Base-by-base conservation (phyloP, 37 sponge, comb jelly and placozoan species). In the Lycopodina hypogea region DNA sequence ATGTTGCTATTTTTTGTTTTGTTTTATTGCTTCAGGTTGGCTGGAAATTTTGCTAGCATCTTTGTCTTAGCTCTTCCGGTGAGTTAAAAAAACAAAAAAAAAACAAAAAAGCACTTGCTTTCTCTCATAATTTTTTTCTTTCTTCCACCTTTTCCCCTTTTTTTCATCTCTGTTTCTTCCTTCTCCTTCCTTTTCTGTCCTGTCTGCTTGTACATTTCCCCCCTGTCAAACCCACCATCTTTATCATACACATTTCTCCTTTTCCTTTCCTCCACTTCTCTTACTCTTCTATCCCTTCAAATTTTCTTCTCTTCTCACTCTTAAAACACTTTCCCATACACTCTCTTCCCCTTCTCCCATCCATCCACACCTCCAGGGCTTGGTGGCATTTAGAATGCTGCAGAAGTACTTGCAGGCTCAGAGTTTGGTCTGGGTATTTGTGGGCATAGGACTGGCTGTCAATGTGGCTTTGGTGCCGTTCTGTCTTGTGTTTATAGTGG, bases 391-490 rank as follows among this genome's bases (percentile, higher is more conserved):
- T 17, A 39, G 57, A 3, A 51, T 88, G 72, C 37, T 83, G 53
- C 79, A 83, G 69, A 78, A 78, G 72, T 88, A 78, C 79, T 62
- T 88, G 29, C 89, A 88, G 65, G 84, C 82, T 60, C 85, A 84
- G 89, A 83, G 82, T 72, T 22, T 88, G 14, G 84, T 88, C 70
- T 83, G 72, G 69, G 83, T 78, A 35, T 83, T 83, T 30, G 70
- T 79, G 29, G 53, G 76, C 21, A 67, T 65, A 3, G 84, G 79
- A 22, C 18, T 74, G 0, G 29, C 65, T 50, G n/a, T 33, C 37
- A 83, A 78, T 41, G 39, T 82, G 15, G 51, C 60, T n/a, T 55
- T 22, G 18, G 79, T 63, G 3, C 52, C 63, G 21, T 29, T 61
- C 15, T 58, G 57, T 48, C 71, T 57, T 51, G 3, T 82, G 15